Evolutionary conservation across 2,888 invertebrate genomes (phyloP), one percentile per base, ranked within the genome.

Genomic region (Pomacea canaliculata): DNA sequence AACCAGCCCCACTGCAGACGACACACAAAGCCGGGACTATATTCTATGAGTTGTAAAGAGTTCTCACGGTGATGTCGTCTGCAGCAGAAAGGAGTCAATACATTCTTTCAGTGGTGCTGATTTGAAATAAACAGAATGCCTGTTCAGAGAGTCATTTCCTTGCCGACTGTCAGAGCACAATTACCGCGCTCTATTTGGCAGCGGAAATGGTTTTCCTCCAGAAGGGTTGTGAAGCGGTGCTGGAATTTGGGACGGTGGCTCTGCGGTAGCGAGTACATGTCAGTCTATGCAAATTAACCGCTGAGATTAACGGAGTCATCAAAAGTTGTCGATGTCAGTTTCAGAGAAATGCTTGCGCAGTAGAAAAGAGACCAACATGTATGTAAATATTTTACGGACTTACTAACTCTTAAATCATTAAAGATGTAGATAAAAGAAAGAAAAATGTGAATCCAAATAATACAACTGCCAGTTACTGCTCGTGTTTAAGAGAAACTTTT

Each of bases 11-110:
- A 68, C 65, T 72, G 77, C 77, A 79, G 77, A 79, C 77, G 77
- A 75, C 75, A 75, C 16, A n/a, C 48, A 65, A 59, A 75, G 68
- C 71, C 51, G 76, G 79, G 60, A 79, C 79, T 77, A 77, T 75
- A 71, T 79, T 73, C 71, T 23, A 37, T 67, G 18, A 51, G n/a
- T 16, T 10, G 59, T 49, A 37, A 73, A 66, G 56, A 67, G 37
- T 19, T 16, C n/a, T 49, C 49, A 48, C 18, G 51, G 8, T 8
- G 19, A 27, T 70, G n/a, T 56, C 51, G 51, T 16, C 51, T 56
- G 51, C 51, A 13, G 51, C 51, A 56, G 51, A 56, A 56, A 10
- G 10, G 0, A 56, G 51, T 56, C 51, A 56, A 56, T 56, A 56
- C 2, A 13, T 56, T 56, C 16, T 56, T 56, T 56, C 16, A 16